Evolutionary conservation across 2,113 vertebrate genomes (phyloP), one percentile per base, ranked within the genome.

Genomic region (Peromyscus polionotus): DNA sequence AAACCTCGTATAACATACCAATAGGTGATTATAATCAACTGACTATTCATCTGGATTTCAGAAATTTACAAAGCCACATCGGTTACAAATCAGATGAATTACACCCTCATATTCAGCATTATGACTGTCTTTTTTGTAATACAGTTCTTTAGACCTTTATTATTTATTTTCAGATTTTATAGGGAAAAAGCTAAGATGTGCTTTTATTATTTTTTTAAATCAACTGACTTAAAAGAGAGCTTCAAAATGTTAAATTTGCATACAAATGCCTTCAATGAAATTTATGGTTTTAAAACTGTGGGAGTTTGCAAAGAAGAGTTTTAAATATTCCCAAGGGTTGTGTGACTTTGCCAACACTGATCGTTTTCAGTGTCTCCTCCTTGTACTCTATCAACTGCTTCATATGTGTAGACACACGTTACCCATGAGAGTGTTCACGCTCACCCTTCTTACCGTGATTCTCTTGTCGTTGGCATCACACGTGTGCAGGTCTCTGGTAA

Each of bases 391-490:
- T 0, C 72, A 84, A 57, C 31, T 1, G 1, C 26, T 76, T 93
- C 57, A 63, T 24, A 59, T 10, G 4, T 31, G 17, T 39, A 87
- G 51, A 16, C 0, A 8, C 22, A 36, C 45, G 9, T 6, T 48
- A 5, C 33, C 19, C 48, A 39, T 5, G 6, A 22, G 12, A 19
- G n/a, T 13, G 2, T 39, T 77, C n/a, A 51, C 11, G 67, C 17
- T 22, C 2, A 57, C 61, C 61, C 16, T 45, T 87, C 98, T 98
- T 98, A 99, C 99, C 98, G 99, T 99, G 97, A 99, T 98, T 61
- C 95, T 99, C 95, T 98, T 99, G 97, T 99, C 99, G 61, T 99
- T 98, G 48, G 88, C 63, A 76, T 99, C 99, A 97, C 99, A 99
- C 14, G 99, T 99, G 63, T 99, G 98, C 59, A 99, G 98, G 45